These are phyloP conservation scores for Aphelinus atriplicis DNA, from an alignment of 1,140 invertebrate genomes.

Conservation along the genomic window DNA sequence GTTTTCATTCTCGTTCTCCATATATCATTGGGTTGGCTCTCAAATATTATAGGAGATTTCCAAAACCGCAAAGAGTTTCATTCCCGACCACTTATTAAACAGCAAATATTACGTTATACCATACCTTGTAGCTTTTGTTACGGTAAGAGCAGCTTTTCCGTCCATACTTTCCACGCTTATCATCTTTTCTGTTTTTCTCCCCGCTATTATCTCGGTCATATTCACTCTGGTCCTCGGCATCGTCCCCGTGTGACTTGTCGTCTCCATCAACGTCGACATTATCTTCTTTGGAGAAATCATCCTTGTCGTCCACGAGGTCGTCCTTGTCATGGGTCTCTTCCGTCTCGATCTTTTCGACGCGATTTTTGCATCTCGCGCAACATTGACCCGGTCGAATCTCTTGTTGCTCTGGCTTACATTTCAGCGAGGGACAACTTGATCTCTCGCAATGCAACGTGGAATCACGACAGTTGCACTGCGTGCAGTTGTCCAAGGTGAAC, in stretches of 20 bases:
- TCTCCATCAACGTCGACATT: background rate
- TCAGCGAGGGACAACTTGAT: conserved; percentile 17
- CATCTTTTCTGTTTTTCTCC: background rate
- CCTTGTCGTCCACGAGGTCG: background rate
- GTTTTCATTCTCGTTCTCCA: background rate
- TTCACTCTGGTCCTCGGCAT: background rate
- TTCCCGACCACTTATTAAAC: no score
- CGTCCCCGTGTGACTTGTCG: background rate
- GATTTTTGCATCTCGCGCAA: conserved; percentile 8
- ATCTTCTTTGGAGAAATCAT: background rate
- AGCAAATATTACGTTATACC: no score
- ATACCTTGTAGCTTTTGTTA: conserved; percentile 11
- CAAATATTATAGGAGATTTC: no score
- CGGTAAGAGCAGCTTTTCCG: background rate
- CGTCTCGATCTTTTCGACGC: background rate
- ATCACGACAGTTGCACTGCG: conserved; percentile 81
- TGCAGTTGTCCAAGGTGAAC: conserved; percentile 81
- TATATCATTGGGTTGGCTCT: no score
- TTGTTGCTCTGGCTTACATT: conserved; percentile 15
- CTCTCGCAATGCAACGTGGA: conserved; percentile 55
- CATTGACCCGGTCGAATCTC: conserved; percentile 9
- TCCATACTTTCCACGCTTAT: background rate
- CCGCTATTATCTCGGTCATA: background rate
- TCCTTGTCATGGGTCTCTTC: background rate
- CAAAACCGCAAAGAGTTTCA: no score